Evolutionary conservation across 1,140 invertebrate genomes (phyloP), one percentile per base, ranked within the genome.

Genomic region (Drosophila sproati): DNA sequence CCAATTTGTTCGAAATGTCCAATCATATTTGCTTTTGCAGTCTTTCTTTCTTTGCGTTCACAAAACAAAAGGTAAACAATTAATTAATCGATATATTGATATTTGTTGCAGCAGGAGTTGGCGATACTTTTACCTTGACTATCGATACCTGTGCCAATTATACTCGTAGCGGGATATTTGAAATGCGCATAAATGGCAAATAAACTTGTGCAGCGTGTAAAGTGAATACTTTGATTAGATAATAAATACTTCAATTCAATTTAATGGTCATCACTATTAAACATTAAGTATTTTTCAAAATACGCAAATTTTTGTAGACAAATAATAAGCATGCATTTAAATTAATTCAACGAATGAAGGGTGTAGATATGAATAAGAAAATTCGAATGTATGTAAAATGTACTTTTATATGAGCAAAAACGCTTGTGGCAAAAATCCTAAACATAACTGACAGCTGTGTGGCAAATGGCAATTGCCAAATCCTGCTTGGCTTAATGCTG

Each of bases 81-180:
- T 8, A n/a, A 50, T 3, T 34, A n/a, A 57, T 35, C 61, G 60
- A 50, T 48, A 29, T 28, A 29, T 72, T 61, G 52, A 57, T 64
- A 68, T n/a, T 5, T 29, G 3, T 5, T 29, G 3, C 5, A 34
- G 20, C 8, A 5, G 35, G 5, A 29, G 3, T n/a, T 6, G 0
- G n/a, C 34, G 52, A 47, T 39, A 59, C 28, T 37, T 54, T 48
- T 45, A n/a, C 39, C 2, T 3, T 43, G 10, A 20, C 10, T 47
- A 45, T 59, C 41, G 56, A 34, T 45, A 45, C 39, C n/a, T 41
- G 7, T 3, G 1, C 7, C 4, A 5, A 8, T 32, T 20, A 20
- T 20, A 20, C 20, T 20, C 20, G 20, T 1, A 7, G 56, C 56
- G 56, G 28, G 7, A 10, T 29, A 28, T 50, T 37, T 29, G 7